Evolutionary conservation across 64 coral and sea anemone species (phyloP), one percentile per base, ranked within the genome.

Genomic region (Dendrophyllia cribrosa): DNA sequence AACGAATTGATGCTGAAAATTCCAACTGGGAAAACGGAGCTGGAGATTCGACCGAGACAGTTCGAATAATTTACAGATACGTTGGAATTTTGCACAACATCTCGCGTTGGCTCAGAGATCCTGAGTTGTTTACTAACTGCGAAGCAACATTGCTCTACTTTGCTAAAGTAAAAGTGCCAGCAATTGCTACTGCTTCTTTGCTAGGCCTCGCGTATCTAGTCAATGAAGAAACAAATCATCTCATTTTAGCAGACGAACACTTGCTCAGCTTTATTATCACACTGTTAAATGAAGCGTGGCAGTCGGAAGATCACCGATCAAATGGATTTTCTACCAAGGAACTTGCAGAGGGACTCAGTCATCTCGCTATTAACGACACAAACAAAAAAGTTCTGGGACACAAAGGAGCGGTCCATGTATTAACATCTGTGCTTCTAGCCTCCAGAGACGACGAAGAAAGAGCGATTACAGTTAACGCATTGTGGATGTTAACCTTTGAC

Each of bases 401-500:
- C 1, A 84, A 88, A 20, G 93, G 93, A 56, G 93, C 70, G 26
- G 70, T 85, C 9, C 26, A 20, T 58, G 59, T 86, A 34, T 43
- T 94, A 50, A 72, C 73, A 12, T 48, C 87, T 4, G 59, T 72
- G 15, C 23, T 95, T 22, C 64, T 71, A 14, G 79, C 93, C 15
- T 88, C 93, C 2, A 34, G 51, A 7, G 58, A 70, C 2, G 72
- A 95, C 23, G 62, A 71, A 0, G 93, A 95, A 78, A 70, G 51
- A 22, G 79, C 75, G 5, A 63, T 82, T 7, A 72, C 59, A 0
- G 71, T 49, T 2, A 86, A 49, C 12, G 79, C 77, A 10, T 53
- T 95, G 22, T 95, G 93, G 93, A 63, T 86, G 72, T 59, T 95
- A 47, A 72, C 93, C 34, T 95, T 95, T 76, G 80, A 90, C 47